Percentiles rank a stretch among this genome's conserved stretches.
Conservation (phyloP, 2,888 invertebrate genomes). For the Charanyca ferruginea region DNA sequence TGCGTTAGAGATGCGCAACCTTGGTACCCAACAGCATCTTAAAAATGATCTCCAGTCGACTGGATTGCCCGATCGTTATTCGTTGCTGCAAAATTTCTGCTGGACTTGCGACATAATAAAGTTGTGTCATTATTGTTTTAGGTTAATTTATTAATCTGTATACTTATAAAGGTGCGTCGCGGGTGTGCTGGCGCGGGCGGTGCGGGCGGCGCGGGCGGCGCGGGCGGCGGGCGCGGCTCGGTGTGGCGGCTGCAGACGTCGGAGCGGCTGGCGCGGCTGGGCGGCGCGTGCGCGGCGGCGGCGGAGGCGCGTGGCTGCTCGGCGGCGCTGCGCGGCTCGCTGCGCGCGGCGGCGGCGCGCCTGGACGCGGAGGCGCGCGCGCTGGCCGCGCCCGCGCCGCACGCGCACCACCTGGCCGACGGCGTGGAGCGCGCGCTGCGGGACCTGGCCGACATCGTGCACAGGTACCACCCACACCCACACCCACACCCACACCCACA, state of each 20-base stretch:
- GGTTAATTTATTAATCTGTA: no score
- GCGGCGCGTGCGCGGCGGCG: constrained; percentile 96
- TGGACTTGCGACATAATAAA: no score
- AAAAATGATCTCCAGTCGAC: no score
- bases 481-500: no score
- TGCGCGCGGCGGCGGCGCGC: constrained; percentile 75
- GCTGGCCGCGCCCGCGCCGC: constrained; percentile 79
- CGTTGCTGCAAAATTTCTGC: no score
- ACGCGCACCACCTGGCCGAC: constrained; percentile 93
- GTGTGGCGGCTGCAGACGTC: constrained; percentile 87
- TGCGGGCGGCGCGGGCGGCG: constrained; percentile 66
- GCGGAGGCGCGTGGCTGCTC: constrained; percentile 94
- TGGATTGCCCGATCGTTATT: no score
- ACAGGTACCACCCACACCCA: constrained; percentile 85
- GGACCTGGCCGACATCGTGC: constrained; percentile 94
- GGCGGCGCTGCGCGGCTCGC: constrained; percentile 90
- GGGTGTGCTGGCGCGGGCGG: constrained; percentile 64
- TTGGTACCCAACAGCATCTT: no score
- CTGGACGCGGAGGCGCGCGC: constrained; percentile 84
- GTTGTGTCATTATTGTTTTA: no score
- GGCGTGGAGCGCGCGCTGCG: constrained; percentile 89
- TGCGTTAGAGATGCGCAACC: no score
- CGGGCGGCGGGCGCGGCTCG: constrained; percentile 80
- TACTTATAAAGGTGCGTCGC: constrained; percentile 75
- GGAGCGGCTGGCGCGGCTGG: constrained; percentile 93